Conservation (phyloP, 2,113 vertebrate species). For the Sorex araneus region DNA sequence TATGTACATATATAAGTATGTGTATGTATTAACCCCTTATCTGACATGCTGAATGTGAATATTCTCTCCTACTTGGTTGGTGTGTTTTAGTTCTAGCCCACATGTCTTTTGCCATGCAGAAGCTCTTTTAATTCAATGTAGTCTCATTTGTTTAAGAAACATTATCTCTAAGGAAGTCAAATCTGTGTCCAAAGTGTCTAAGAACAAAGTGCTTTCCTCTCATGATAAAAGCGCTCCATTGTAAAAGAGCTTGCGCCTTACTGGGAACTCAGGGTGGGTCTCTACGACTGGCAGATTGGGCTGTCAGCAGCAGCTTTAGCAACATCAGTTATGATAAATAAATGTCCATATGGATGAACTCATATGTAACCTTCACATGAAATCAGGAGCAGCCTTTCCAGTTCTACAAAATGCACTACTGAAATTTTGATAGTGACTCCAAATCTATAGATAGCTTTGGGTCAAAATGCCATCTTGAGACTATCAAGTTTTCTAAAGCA, state of each 20-base stretch:
- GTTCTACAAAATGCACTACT: background rate
- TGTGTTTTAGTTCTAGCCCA: too few relatives aligned
- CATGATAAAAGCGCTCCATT: background rate
- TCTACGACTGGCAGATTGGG: background rate
- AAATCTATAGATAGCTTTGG: too few relatives aligned
- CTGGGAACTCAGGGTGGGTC: background rate
- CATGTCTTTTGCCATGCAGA: too few relatives aligned
- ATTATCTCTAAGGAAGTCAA: background rate
- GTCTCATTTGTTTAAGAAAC: too few relatives aligned
- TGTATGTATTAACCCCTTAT: too few relatives aligned
- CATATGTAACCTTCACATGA: background rate
- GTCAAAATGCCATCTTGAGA: too few relatives aligned
- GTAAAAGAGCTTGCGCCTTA: background rate
- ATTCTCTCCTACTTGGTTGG: too few relatives aligned
- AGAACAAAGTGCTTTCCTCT: slow-evolving; percentile 22
- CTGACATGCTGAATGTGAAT: too few relatives aligned
- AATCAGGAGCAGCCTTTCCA: background rate
- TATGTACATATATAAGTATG: too few relatives aligned
- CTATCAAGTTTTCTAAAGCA: too few relatives aligned
- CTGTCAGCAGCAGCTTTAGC: background rate
- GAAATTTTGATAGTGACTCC: too few relatives aligned
- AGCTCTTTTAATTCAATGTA: too few relatives aligned
- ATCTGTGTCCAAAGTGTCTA: background rate
- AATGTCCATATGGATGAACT: background rate
- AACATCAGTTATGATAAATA: background rate